A percentile compares a stretch with the other conserved stretches of the same genome.
phyloP scores from a whole-genome alignment of 2,797 vertebrate species.

The Dicrostonyx torquatus region DNA sequence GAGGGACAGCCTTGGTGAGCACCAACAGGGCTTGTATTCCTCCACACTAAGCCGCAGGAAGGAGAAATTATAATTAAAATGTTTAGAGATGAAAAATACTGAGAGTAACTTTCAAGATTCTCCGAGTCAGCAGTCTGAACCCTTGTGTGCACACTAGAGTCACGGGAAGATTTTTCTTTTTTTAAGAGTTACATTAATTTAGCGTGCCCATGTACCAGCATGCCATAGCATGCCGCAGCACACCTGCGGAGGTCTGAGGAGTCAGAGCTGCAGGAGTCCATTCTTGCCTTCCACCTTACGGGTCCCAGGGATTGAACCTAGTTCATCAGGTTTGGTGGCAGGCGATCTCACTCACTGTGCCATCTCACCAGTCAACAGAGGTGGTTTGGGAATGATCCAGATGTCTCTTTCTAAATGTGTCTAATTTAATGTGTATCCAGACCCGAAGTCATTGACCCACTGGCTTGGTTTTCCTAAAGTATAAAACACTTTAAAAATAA shows the following conservation, averaged over 20 bases:
- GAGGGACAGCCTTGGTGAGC: neutral
- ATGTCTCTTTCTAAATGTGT: neutral
- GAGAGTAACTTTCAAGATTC: slow-evolving; percentile 11
- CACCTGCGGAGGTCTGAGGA: neutral
- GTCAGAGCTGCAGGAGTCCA: neutral
- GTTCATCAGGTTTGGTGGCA: neutral
- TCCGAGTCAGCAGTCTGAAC: neutral
- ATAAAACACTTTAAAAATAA: neutral
- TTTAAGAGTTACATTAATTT: neutral
- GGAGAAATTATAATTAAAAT: neutral
- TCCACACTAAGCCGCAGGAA: neutral
- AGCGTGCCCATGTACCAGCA: neutral
- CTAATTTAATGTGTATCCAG: neutral
- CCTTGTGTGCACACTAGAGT: neutral
- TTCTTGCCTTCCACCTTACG: neutral
- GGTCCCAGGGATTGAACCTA: neutral
- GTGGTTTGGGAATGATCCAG: neutral
- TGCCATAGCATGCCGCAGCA: too few species aligned
- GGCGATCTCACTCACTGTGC: neutral
- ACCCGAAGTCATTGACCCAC: neutral
- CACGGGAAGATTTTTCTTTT: neutral
- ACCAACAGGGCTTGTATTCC: neutral
- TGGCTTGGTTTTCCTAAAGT: neutral
- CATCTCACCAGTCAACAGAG: neutral
- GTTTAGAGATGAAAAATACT: slow-evolving; percentile 26